Evolutionary conservation across 2,113 vertebrate genomes (phyloP).

Genomic region (Bos taurus): DNA sequence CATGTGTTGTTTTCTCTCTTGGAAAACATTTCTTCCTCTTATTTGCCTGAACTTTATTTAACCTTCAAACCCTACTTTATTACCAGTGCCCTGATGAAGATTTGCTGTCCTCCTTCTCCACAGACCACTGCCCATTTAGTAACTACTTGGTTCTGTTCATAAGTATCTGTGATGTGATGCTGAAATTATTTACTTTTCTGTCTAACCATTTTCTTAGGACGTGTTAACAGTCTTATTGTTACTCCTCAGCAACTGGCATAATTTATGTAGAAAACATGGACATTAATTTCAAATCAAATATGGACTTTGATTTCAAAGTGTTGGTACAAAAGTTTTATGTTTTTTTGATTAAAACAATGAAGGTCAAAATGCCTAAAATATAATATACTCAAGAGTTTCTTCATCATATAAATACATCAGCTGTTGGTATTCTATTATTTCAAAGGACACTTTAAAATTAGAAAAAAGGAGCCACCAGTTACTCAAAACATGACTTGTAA

Average conservation of each 20-base stretch:
- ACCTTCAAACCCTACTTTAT: background rate
- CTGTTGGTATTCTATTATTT: background rate
- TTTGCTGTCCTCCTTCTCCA: background rate
- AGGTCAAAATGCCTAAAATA: background rate
- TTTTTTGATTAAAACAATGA: background rate
- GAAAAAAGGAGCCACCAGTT: background rate
- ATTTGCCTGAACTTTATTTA: background rate
- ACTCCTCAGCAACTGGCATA: background rate
- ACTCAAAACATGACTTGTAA: background rate
- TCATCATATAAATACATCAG: background rate
- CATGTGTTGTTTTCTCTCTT: background rate
- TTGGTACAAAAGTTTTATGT: background rate
- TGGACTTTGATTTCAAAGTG: background rate
- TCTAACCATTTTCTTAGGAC: background rate
- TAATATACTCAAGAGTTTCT: background rate
- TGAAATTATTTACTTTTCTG: background rate
- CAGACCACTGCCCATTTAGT: background rate
- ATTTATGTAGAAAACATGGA: background rate
- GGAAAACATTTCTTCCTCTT: background rate
- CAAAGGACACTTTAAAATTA: background rate
- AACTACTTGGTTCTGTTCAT: background rate
- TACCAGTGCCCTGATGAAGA: background rate
- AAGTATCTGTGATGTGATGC: background rate
- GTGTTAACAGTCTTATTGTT: background rate
- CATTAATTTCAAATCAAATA: background rate